A percentile compares a stretch with the other conserved stretches of the same genome.
Evolutionary conservation across 2,113 vertebrate genomes (phyloP).

Genomic region (Acrocephalus kingi): DNA sequence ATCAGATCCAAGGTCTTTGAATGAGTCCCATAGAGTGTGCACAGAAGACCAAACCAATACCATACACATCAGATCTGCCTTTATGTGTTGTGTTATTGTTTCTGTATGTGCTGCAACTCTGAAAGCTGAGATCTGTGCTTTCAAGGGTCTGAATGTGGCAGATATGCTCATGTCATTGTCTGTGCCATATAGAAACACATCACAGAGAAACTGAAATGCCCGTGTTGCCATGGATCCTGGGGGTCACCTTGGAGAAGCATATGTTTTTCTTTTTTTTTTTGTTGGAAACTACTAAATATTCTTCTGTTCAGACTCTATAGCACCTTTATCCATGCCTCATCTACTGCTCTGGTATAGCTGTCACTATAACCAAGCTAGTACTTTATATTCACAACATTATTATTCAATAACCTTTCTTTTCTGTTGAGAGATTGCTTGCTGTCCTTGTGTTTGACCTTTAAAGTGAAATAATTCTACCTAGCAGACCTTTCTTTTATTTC

Average conservation of each 20-base stretch:
- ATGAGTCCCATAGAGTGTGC: fast-evolving
- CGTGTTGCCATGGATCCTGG: background rate
- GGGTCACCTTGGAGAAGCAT: background rate
- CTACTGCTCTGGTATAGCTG: background rate
- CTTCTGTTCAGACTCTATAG: background rate
- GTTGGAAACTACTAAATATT: background rate
- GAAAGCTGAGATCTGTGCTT: background rate
- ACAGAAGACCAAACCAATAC: background rate
- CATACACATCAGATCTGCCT: background rate
- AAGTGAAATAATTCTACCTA: background rate
- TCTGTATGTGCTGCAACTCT: background rate
- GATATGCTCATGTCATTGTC: background rate
- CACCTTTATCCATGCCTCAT: background rate
- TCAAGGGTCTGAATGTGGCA: background rate
- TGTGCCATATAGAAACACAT: fast-evolving
- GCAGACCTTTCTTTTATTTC: background rate
- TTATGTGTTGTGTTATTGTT: background rate
- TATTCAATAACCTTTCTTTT: background rate
- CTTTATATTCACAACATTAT: background rate
- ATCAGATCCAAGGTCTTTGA: background rate
- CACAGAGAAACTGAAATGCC: background rate
- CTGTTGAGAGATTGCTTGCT: background rate
- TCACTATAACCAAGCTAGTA: background rate
- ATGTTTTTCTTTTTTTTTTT: background rate
- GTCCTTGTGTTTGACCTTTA: background rate